Evolutionary conservation across 2,888 invertebrate genomes (phyloP), one percentile per base, ranked within the genome.

Genomic region (Lycia hirtaria): DNA sequence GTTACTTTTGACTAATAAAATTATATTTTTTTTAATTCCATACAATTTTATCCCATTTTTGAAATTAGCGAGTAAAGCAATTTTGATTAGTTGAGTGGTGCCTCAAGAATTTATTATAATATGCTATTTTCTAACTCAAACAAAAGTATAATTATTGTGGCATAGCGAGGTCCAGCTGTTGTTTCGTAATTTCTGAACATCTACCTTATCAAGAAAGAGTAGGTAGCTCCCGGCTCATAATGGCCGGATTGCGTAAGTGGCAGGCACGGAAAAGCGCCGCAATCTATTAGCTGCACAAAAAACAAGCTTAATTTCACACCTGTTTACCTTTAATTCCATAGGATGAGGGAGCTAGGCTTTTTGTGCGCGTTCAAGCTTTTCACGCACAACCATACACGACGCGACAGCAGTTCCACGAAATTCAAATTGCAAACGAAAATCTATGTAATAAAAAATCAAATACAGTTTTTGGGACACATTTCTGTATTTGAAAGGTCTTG

Each of bases 301-400:
- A 90, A 76, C 81, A 71, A 81, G 83, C 84, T 83, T 89, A 91
- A 92, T 91, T 92, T 91, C 88, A 90, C 90, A 92, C 91, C 88
- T 91, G 90, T 89, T 91, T 88, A 85, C 78, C 71, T 85, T 87
- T 87, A 88, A 90, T 90, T 81, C 76, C 76, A 83, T 88, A 89
- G 91, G 80, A 85, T 73, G 74, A 73, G 75, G 76, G 79, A 82
- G 80, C 75, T 75, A 73, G 76, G 80, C 82, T 84, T 85, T 82
- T 83, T 87, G 81, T 86, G 82, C 78, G 80, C 78, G 77, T 71
- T 77, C 43, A 28, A 17, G 6, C 24, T 43, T 43, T 53, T 37
- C 37, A 37, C 41, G n/a, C 22, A 51, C n/a, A n/a, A n/a, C n/a
- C n/a, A 45, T 41, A 45, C 35, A 38, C n/a, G 26, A 45, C 19